These are phyloP conservation scores for Dromococcyx pavoninus DNA, from an alignment of 2,797 vertebrate genomes.

Conservation along the genomic window DNA sequence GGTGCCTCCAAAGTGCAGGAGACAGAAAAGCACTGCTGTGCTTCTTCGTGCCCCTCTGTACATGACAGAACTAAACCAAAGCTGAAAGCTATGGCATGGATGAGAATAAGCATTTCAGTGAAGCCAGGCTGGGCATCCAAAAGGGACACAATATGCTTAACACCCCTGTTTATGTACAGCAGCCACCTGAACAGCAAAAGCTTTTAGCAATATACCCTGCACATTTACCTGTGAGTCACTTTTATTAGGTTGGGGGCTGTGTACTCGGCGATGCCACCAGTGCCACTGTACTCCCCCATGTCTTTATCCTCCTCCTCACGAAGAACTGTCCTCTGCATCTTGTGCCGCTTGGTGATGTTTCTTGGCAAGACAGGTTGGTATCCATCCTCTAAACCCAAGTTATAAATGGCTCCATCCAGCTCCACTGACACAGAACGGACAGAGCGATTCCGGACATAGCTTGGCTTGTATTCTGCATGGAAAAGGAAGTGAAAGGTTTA, in stretches of 20 bases:
- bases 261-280: constrained; percentile 77
- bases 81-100: not conserved
- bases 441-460: constrained; percentile 85
- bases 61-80: not conserved
- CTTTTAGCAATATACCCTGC: rapidly evolving
- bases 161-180: not conserved
- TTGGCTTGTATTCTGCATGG: constrained; percentile 86
- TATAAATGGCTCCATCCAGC: constrained; percentile 80
- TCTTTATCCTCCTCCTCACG: constrained; percentile 67
- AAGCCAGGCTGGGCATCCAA: not conserved
- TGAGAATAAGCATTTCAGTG: not conserved
- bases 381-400: constrained; percentile 78
- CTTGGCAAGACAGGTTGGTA: constrained; percentile 72
- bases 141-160: not conserved
- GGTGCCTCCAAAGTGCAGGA: not conserved
- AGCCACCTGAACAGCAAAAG: not conserved
- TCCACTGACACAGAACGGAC: constrained; percentile 80
- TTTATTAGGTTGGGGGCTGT: constrained; percentile 83
- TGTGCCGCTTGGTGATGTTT: constrained; percentile 78
- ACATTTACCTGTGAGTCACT: constrained; percentile 90
- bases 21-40: not conserved
- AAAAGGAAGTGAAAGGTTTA: not conserved
- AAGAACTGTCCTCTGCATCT: constrained; percentile 63
- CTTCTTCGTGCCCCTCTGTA: not conserved
- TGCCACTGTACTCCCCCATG: constrained; percentile 83